A percentile compares a stretch with the other conserved stretches of the same genome.
Conservation (phyloP, 64 coral and sea anemone genomes). For the Stylophora pistillata region DNA sequence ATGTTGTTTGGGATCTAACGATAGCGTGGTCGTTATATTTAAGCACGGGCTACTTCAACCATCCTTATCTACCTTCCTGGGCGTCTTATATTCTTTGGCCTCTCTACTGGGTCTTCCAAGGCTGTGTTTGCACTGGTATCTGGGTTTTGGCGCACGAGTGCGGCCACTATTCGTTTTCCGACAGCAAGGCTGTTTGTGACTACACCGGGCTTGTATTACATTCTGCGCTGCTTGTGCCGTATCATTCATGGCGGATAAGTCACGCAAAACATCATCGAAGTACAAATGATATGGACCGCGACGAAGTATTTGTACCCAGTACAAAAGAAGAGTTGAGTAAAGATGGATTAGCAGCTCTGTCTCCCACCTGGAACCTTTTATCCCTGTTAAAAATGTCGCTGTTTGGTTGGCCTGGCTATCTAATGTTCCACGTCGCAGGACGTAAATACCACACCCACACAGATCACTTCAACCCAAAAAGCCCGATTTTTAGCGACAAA, state of each 20-base stretch:
- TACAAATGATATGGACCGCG: slow-evolving; percentile 64
- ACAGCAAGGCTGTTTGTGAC: slow-evolving; percentile 58
- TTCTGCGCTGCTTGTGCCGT: slow-evolving; percentile 53
- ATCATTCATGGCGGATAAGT: slow-evolving; percentile 74
- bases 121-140: slow-evolving; percentile 58
- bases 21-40: slow-evolving; percentile 35
- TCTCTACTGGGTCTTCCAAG: slow-evolving; percentile 66
- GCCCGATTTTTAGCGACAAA: slow-evolving; percentile 62
- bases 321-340: slow-evolving; percentile 48
- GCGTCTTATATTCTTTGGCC: slow-evolving; percentile 53
- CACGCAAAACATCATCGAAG: slow-evolving; percentile 74
- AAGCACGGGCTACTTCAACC: slow-evolving; percentile 46
- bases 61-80: slow-evolving; percentile 41
- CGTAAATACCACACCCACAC: slow-evolving; percentile 68
- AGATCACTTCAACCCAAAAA: slow-evolving; percentile 76
- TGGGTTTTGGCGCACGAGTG: slow-evolving; percentile 78
- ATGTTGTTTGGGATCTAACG: slow-evolving; percentile 26
- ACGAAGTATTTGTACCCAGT: slow-evolving; percentile 66
- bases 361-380: not conserved
- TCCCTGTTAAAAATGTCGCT: slow-evolving; percentile 33
- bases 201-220: slow-evolving; percentile 49
- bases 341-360: not conserved
- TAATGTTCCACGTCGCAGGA: slow-evolving; percentile 47
- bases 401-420: slow-evolving; percentile 42
- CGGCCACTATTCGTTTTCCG: slow-evolving; percentile 72